A percentile compares a stretch with the other conserved stretches of the same genome.
These are phyloP conservation scores for Eupeodes luniger DNA, from an alignment of 2,888 invertebrate genomes.

Conservation along the genomic window DNA sequence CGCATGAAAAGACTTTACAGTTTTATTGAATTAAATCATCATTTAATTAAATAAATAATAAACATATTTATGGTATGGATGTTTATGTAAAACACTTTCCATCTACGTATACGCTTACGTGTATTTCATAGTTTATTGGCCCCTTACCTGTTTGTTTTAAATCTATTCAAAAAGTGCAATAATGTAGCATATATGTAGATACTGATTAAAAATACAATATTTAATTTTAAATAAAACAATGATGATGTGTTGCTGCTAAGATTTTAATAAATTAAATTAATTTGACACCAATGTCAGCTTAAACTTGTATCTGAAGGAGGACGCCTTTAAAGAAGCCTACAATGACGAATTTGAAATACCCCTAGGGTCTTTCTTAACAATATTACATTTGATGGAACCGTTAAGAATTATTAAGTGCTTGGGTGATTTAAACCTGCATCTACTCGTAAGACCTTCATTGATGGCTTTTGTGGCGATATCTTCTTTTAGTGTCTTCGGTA, in stretches of 20 bases:
- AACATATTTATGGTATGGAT: not conserved
- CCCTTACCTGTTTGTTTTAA: not conserved
- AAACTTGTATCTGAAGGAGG: slow-evolving; percentile 31
- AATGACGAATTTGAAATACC: not conserved
- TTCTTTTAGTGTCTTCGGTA: slow-evolving; percentile 20
- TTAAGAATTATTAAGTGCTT: not conserved
- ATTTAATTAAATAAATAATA: not conserved
- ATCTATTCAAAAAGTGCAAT: not conserved
- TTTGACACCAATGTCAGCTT: slow-evolving; percentile 52
- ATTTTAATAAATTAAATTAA: slow-evolving; percentile 58
- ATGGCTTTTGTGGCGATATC: slow-evolving; percentile 7
- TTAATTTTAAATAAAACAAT: not conserved
- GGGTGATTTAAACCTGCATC: slow-evolving; percentile 28
- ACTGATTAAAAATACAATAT: not conserved
- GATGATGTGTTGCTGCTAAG: not conserved
- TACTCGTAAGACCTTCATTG: slow-evolving; percentile 35
- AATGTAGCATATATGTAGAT: no score
- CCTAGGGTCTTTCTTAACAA: not conserved
- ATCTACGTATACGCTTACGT: no score
- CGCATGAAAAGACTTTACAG: not conserved
- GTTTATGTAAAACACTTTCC: not conserved
- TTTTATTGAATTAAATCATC: not conserved
- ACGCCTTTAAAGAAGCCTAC: slow-evolving; percentile 6
- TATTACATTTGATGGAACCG: slow-evolving; percentile 28
- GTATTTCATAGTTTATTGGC: not conserved